Conservation (phyloP, 2,888 invertebrate species). For the Dasysyrphus tricinctus region DNA sequence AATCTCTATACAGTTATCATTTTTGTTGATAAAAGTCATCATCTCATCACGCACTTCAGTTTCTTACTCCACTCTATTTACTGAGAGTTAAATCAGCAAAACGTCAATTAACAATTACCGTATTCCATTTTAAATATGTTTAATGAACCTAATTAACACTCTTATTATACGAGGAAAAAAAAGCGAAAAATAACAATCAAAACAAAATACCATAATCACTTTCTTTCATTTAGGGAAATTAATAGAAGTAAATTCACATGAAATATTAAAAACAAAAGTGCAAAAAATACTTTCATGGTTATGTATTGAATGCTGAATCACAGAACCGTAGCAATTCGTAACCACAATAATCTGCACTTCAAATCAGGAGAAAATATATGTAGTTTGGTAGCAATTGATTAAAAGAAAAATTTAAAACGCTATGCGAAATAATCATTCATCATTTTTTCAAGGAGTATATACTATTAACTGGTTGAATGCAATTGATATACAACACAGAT, state of each 20-base stretch:
- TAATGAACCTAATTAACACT: conserved; percentile 31
- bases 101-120: not conserved
- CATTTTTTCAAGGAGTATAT: conserved; percentile 1
- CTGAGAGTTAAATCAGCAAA: not conserved
- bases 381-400: conserved; percentile 22
- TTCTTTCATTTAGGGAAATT: conserved; percentile 64
- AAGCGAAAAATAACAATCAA: not conserved
- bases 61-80: no score
- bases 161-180: not conserved
- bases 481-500: no score
- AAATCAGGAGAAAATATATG: conserved; percentile 24
- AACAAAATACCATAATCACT: conserved; percentile 41
- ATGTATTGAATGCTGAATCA: conserved; percentile 48
- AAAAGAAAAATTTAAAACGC: not conserved
- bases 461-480: no score
- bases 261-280: conserved; percentile 36
- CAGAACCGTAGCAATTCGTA: conserved; percentile 51
- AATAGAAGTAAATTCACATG: conserved; percentile 43
- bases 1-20: no score
- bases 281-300: conserved; percentile 39
- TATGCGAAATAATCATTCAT: not conserved
- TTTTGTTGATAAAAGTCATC: no score
- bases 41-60: no score
- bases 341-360: conserved; percentile 53
- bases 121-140: conserved; percentile 4